Base-by-base conservation (phyloP, 2,888 invertebrate genomes). In the Fragum whitleyi region DNA sequence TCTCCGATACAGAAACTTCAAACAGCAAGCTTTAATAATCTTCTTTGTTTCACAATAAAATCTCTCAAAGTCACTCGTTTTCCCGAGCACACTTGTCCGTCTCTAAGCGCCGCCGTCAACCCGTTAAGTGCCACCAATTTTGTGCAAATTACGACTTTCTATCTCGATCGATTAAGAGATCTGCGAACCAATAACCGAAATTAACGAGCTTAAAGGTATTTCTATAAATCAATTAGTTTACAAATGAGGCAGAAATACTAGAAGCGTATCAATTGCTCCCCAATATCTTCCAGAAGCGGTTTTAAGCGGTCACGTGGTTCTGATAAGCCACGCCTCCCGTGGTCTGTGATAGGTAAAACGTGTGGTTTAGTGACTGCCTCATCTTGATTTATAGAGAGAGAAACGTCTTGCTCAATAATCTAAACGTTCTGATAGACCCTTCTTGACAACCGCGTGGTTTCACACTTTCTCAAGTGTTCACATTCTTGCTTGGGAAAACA, bases 181-280 rank as follows among this genome's bases (percentile, higher is more conserved):
- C 74, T 77, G 73, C 28, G 68, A 67, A 67, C 39, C 85, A 82
- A 82, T 85, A 83, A 83, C 77, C 73, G 78, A 83, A 83, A 83
- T 85, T 80, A 83, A 85, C 83, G 77, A 77, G 80, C 83, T 67
- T 78, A 51, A 71, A 73, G 78, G 82, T 74, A 78, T 79, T 77
- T 77, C 77, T 81, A 79, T 85, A 85, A 85, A 85, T 85, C 83
- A 85, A 85, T 85, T 85, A 85, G 51, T 29, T 62, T 69, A 76
- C 79, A 83, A 85, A 85, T 83, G 85, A 83, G 85, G 71, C 65
- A 53, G 78, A 78, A 83, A 83, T 74, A 74, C 71, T 67, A 74
- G 74, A 51, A 39, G 61, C 23, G 68, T 74, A 70, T 79, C 79
- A 79, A 83, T 83, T 71, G 79, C 59, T 69, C 69, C 70, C 36